A percentile compares a stretch with the other conserved stretches of the same genome.
phyloP scores from a whole-genome alignment of 2,888 invertebrate genomes.

The Conomelus anceps region DNA sequence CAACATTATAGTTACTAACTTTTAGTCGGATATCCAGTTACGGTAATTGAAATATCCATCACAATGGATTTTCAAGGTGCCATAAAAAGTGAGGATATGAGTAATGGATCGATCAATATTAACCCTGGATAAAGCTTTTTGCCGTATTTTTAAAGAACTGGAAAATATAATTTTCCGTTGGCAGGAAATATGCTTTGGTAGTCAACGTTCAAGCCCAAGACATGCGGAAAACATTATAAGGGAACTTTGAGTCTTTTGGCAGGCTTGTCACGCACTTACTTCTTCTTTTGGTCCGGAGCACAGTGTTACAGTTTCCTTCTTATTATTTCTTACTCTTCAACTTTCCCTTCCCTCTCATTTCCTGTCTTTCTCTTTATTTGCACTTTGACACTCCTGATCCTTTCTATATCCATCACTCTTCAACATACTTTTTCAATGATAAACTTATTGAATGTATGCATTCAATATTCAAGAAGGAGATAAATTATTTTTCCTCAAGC shows the following conservation, averaged over 20 bases:
- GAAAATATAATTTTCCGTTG: background rate
- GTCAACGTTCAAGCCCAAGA: background rate
- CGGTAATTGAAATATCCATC: too few relatives aligned
- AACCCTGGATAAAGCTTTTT: background rate
- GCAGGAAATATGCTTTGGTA: background rate
- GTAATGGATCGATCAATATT: too few relatives aligned
- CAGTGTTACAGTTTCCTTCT: background rate
- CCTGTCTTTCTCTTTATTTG: background rate
- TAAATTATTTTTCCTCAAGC: too few relatives aligned
- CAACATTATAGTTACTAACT: too few relatives aligned
- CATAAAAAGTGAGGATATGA: too few relatives aligned
- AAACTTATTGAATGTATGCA: too few relatives aligned
- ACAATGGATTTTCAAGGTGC: too few relatives aligned
- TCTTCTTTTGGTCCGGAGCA: background rate
- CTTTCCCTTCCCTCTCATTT: background rate
- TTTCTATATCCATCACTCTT: background rate
- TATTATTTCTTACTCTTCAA: background rate
- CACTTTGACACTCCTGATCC: background rate
- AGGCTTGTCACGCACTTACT: background rate
- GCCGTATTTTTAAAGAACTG: background rate
- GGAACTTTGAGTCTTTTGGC: background rate
- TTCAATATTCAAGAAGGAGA: too few relatives aligned
- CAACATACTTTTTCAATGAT: background rate
- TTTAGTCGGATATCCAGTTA: too few relatives aligned
- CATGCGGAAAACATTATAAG: background rate